Evolutionary conservation across 2,113 vertebrate genomes (phyloP).

Genomic region (Calyptommatus sinebrachiatus): DNA sequence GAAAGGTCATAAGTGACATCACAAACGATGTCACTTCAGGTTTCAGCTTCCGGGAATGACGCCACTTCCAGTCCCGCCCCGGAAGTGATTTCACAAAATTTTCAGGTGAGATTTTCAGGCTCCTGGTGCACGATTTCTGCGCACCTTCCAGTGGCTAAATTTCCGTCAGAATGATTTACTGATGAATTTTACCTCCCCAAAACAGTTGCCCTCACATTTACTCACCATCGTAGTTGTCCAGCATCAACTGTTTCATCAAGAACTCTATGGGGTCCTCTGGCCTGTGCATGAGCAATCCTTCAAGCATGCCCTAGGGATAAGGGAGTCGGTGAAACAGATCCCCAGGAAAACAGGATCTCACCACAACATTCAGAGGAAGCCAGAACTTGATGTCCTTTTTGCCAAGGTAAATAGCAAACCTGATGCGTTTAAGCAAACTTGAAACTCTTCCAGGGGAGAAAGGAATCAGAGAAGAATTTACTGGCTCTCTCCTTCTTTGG

Average conservation of each 20-base stretch:
- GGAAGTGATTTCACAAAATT: no score
- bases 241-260: conserved; percentile 80
- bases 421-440: no score
- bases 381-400: not conserved
- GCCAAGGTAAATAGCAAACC: not conserved
- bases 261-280: conserved; percentile 82
- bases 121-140: no score
- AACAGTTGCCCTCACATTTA: not conserved
- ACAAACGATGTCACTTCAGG: no score
- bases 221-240: conserved; percentile 74
- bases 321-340: conserved; percentile 31
- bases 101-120: no score
- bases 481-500: no score
- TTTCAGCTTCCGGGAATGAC: no score
- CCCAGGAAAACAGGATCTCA: not conserved
- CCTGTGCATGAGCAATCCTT: conserved; percentile 79
- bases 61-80: no score
- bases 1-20: no score
- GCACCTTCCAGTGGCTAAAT: no score
- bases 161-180: no score
- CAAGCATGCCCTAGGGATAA: conserved; percentile 79
- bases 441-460: not conserved
- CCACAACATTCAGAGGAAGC: not conserved
- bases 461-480: no score
- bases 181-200: not conserved